Evolutionary conservation across 2,113 vertebrate genomes (phyloP).

Genomic region (Ceuthmochares aereus): DNA sequence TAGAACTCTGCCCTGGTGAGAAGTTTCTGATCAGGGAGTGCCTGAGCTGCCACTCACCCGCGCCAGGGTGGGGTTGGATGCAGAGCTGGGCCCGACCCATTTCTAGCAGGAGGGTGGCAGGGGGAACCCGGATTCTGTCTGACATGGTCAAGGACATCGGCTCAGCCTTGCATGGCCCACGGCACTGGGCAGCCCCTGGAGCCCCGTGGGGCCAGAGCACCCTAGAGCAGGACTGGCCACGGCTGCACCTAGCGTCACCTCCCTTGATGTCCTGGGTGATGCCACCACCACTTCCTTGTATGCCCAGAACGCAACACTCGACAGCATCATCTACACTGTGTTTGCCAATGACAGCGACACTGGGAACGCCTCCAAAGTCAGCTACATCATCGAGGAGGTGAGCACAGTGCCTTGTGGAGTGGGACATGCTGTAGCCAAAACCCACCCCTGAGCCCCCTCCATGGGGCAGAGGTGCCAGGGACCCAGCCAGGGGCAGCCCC

Average conservation of each 20-base stretch:
- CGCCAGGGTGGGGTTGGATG: neutral
- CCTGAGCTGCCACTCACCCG: accelerated
- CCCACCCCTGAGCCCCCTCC: neutral
- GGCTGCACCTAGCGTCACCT: accelerated
- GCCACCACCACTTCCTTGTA: neutral
- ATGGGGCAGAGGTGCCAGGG: neutral
- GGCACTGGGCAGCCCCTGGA: neutral
- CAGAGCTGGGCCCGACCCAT: accelerated
- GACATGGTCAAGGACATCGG: neutral
- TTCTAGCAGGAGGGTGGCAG: accelerated
- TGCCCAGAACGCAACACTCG: neutral
- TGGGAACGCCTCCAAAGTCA: slow-evolving; percentile 26
- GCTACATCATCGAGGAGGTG: slow-evolving; percentile 45
- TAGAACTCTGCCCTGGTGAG: slow-evolving; percentile 23
- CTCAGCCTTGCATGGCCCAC: accelerated
- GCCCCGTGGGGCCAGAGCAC: accelerated
- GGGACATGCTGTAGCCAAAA: neutral
- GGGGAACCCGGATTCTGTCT: neutral
- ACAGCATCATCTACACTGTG: slow-evolving; percentile 32
- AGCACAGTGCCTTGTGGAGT: neutral
- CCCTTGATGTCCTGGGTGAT: neutral
- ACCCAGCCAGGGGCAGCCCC: accelerated
- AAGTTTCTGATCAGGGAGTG: neutral
- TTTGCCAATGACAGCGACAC: slow-evolving; percentile 20
- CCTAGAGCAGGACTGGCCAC: neutral